Evolutionary conservation across 2,113 vertebrate genomes (phyloP), one percentile per base, ranked within the genome.

Genomic region (Tursiops truncatus): DNA sequence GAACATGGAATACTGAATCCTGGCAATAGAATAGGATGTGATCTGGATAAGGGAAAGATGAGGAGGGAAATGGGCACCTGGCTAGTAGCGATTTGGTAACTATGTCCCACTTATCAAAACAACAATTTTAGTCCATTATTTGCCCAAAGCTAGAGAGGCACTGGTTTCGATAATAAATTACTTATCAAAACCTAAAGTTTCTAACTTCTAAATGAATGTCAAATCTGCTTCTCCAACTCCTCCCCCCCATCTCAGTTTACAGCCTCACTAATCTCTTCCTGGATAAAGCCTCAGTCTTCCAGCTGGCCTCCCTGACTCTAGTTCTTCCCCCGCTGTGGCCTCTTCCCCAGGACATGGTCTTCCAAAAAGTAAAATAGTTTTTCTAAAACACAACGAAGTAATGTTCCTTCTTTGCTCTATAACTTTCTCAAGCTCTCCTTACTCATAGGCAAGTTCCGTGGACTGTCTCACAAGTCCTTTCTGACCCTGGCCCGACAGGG

Each of bases 401-500:
- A 8, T 1, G 13, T 31, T 26, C 9, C 44, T 58, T 20, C 53
- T 89, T 65, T 20, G 63, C 36, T 41, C 58, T 36, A 6, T 1
- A 28, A 9, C 41, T 73, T 65, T 71, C 68, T 83, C 44, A 31
- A 38, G 68, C 4, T 85, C 65, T 50, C 20, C 25, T 44, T 23
- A 68, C 25, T 53, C 33, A 3, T 17, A 28, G 81, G n/a, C 23
- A 21, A 31, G n/a, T 36, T 87, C 41, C 4, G 36, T 26, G n/a
- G 14, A 1, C 28, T 33, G 77, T 65, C n/a, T 31, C 10, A 6
- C 11, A 9, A 71, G 14, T 26, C 31, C n/a, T 41, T 41, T 84
- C 65, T 5, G 28, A 23, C 8, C 31, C 68, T 8, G n/a, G 56
- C 36, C 1, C 0, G 2, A 26, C 10, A 10, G 0, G 2, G 18